Evolutionary conservation across 1,140 invertebrate species (phyloP).

Genomic region (Tetraneura akinire): DNA sequence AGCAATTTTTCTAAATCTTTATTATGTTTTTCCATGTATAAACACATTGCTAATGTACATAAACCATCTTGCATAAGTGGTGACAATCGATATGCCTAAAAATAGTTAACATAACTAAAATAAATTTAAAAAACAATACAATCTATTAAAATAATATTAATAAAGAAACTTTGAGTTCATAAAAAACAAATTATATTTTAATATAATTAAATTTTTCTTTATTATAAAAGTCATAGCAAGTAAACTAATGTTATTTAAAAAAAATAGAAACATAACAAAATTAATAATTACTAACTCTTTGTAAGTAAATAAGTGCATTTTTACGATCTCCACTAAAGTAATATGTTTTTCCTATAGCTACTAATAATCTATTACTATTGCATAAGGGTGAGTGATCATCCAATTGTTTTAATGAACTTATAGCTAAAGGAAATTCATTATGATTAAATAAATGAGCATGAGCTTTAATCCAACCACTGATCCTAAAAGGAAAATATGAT

Average conservation of each 20-base stretch:
- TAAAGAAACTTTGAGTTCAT: too few species aligned
- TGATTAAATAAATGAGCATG: conserved; percentile 66
- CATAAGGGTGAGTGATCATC: conserved; percentile 66
- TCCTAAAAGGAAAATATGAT: too few species aligned
- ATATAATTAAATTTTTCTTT: too few species aligned
- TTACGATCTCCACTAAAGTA: conserved; percentile 66
- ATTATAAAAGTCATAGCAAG: too few species aligned
- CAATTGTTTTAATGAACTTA: conserved; percentile 66
- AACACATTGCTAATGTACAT: conserved; percentile 33
- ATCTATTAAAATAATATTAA: too few species aligned
- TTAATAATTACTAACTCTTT: conserved; percentile 60
- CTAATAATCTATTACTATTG: conserved; percentile 68
- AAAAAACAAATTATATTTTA: too few species aligned
- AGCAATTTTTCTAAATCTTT: conserved; percentile 48
- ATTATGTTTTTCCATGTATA: conserved; percentile 49
- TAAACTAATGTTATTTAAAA: too few species aligned
- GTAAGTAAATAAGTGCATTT: conserved; percentile 61
- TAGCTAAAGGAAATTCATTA: conserved; percentile 66
- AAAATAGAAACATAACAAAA: background rate
- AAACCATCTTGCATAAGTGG: conserved; percentile 39
- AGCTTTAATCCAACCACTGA: conserved; percentile 71
- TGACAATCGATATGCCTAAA: conserved; percentile 18
- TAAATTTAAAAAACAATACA: background rate
- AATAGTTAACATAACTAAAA: background rate
- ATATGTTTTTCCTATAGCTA: conserved; percentile 68